Evolutionary conservation across 2,888 invertebrate species (phyloP), one percentile per base, ranked within the genome.

Genomic region (Orthosia gothica): DNA sequence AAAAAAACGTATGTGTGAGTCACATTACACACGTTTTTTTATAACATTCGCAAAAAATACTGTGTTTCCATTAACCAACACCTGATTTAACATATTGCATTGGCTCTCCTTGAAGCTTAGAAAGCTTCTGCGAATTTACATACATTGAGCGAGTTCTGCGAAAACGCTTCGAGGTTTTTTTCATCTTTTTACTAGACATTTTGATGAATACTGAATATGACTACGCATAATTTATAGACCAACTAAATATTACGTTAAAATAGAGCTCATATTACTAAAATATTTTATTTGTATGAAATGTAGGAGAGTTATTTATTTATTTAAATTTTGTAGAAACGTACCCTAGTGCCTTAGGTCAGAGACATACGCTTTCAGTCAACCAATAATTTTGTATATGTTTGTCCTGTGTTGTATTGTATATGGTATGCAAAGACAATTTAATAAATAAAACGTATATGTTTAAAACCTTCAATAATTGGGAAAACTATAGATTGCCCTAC

Each of bases 61-160:
- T 11, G 59, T 9, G 18, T 54, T 63, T 74, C 50, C 11, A 45
- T 58, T 52, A 75, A 68, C 50, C 15, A 52, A 62, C 26, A 76
- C 74, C 74, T 65, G 61, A 68, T 50, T 68, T 52, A n/a, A 63
- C 0, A 54, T 58, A 63, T 61, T 40, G 45, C 54, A 62, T 68
- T 70, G 16, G 20, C 40, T 73, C 15, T 55, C 62, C 65, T 65
- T 18, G 54, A 79, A 52, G 16, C 62, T 70, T n/a, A 52, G 11
- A 68, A 84, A 84, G 52, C 68, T 80, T 80, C 84, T 69, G 55
- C 15, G 84, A 84, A 84, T 65, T 75, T 69, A 69, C 26, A 64
- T 57, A 61, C 45, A 68, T 68, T 54, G 9, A 45, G 20, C 74
- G 55, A 58, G n/a, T 80, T 84, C 71, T 16, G 0, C 47, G 65